These are phyloP conservation scores for Fissipunctia ypsillon DNA, from an alignment of 2,888 invertebrate genomes.

Conservation along the genomic window DNA sequence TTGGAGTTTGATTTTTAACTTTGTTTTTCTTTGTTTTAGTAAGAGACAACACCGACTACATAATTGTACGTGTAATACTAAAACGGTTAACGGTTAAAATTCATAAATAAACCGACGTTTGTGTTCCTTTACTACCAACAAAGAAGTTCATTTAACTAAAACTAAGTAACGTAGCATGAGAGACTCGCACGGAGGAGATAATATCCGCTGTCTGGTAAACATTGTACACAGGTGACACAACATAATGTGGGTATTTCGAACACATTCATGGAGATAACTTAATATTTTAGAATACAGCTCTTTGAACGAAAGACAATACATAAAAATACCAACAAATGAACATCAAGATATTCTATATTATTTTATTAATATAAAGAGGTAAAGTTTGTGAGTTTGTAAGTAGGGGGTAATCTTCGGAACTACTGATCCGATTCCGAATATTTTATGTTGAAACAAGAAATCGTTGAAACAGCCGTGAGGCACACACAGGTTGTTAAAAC, in stretches of 20 bases:
- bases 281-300: slow-evolving; percentile 11
- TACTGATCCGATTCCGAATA: too few species aligned
- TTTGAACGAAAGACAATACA: not conserved
- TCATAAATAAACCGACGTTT: not conserved
- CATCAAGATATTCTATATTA: too few species aligned
- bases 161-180: not conserved
- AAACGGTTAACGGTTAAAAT: not conserved
- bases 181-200: slow-evolving; percentile 2
- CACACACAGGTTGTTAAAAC: too few species aligned
- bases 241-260: slow-evolving; percentile 15
- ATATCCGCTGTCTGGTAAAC: slow-evolving; percentile 36
- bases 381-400: too few species aligned
- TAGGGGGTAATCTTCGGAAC: too few species aligned
- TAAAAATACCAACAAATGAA: not conserved
- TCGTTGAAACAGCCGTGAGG: too few species aligned
- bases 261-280: not conserved
- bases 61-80: too few species aligned
- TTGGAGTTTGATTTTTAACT: too few species aligned
- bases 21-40: too few species aligned
- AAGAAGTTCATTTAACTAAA: slow-evolving; percentile 11
- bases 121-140: not conserved
- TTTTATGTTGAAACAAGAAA: too few species aligned
- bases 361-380: too few species aligned
- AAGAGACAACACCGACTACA: not conserved
- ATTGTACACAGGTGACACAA: slow-evolving; percentile 28